Evolutionary conservation across 2,888 invertebrate species (phyloP).

Genomic region (Folsomia manolachei): DNA sequence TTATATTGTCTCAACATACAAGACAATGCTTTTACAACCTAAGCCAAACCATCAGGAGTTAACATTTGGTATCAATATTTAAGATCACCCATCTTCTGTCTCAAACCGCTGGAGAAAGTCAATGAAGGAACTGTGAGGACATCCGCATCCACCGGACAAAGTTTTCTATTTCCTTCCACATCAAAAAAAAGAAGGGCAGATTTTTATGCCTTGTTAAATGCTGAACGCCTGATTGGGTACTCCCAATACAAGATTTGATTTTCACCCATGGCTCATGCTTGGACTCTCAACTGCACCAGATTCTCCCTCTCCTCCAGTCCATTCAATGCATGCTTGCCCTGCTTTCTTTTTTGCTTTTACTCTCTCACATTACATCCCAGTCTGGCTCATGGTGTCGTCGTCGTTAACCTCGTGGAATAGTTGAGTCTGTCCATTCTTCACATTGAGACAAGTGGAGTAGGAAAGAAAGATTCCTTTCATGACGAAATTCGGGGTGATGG

Average conservation of each 20-base stretch:
- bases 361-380: neutral
- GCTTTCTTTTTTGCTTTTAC: neutral
- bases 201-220: conserved; percentile 50
- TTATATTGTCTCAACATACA: no score
- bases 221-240: conserved; percentile 46
- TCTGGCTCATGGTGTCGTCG: neutral
- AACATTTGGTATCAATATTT: no score
- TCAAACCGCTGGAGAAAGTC: conserved; percentile 10
- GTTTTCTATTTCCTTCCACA: conserved; percentile 37
- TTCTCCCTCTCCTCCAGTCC: neutral
- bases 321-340: neutral
- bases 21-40: no score
- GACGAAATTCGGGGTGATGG: neutral
- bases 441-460: neutral
- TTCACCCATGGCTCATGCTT: conserved; percentile 38
- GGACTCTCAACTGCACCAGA: neutral
- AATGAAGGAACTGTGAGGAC: conserved; percentile 14
- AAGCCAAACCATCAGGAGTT: no score
- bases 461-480: neutral
- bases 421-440: neutral
- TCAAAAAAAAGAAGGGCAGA: conserved; percentile 44
- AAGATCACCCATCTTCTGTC: no score
- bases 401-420: neutral
- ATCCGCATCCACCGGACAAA: conserved; percentile 19
- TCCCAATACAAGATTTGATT: conserved; percentile 47